Percentiles rank a stretch among this genome's conserved stretches.
These are phyloP conservation scores for Drosophila subquinaria DNA, from an alignment of 2,888 invertebrate genomes.

Conservation along the genomic window DNA sequence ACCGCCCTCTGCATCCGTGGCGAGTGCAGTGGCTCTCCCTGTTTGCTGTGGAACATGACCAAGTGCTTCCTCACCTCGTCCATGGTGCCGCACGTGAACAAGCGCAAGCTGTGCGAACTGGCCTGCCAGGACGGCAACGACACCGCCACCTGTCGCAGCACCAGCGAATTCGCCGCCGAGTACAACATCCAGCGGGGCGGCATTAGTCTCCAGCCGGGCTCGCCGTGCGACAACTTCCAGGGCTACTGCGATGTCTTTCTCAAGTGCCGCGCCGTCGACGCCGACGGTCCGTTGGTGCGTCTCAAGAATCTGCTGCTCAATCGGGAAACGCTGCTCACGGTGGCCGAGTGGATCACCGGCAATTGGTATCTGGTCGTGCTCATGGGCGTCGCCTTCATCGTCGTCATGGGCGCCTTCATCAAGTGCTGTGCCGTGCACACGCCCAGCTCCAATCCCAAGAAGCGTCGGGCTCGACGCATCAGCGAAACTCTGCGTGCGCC, in stretches of 20 bases:
- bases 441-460: constrained; percentile 99
- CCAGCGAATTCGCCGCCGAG: constrained; percentile 92
- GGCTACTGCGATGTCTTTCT: constrained; percentile 99
- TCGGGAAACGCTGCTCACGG: constrained; percentile 93
- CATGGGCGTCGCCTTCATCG: constrained; percentile 95
- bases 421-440: constrained; percentile 99
- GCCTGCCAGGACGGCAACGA: constrained; percentile 96
- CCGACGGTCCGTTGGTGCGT: constrained; percentile 98
- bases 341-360: constrained; percentile 97
- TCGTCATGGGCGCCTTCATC: constrained; percentile 99
- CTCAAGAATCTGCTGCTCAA: constrained; percentile 98
- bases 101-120: constrained; percentile 96
- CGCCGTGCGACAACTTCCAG: constrained; percentile 99
- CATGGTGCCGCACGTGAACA: constrained; percentile 91
- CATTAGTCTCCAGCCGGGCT: constrained; percentile 96
- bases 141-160: constrained; percentile 91
- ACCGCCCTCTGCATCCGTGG: constrained; percentile 94
- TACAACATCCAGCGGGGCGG: constrained; percentile 92
- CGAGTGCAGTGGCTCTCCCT: constrained; percentile 97
- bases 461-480: constrained; percentile 96
- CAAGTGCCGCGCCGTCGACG: constrained; percentile 99
- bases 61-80: constrained; percentile 97
- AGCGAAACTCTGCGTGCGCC: constrained; percentile 96
- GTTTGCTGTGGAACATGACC: constrained; percentile 96
- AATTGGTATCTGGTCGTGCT: constrained; percentile 98